Evolutionary conservation across 1,140 invertebrate species (phyloP).

Genomic region (Lamellibrachia luymesi): DNA sequence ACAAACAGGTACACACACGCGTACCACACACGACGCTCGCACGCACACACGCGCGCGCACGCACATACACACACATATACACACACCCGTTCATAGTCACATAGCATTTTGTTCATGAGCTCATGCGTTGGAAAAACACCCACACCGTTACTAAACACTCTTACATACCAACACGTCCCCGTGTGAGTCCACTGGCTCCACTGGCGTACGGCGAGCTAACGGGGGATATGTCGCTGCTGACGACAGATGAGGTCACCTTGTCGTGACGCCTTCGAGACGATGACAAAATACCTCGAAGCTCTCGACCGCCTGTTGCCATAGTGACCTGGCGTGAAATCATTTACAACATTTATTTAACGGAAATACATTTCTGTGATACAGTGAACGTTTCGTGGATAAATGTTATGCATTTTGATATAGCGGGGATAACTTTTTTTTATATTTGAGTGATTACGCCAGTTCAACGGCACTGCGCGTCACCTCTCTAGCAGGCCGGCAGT

Average conservation of each 20-base stretch:
- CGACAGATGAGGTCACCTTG: background rate
- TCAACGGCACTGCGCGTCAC: too few species aligned
- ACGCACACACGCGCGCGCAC: constrained; percentile 3
- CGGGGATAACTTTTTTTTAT: too few species aligned
- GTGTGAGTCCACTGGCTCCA: background rate
- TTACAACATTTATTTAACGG: background rate
- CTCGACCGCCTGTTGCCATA: background rate
- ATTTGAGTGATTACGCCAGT: too few species aligned
- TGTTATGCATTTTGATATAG: too few species aligned
- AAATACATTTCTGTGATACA: too few species aligned
- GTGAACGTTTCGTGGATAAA: too few species aligned
- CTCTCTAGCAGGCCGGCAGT: too few species aligned
- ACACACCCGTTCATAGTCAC: background rate
- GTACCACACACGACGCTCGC: background rate
- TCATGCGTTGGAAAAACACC: background rate
- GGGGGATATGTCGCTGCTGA: background rate
- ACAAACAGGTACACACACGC: constrained; percentile 6
- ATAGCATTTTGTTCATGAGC: background rate
- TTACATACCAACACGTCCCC: background rate
- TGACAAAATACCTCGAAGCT: background rate
- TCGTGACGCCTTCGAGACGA: background rate
- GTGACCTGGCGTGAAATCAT: background rate
- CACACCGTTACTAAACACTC: background rate
- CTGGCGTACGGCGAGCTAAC: background rate
- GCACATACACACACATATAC: constrained; percentile 13